Conservation (phyloP, 2,797 vertebrate species). For the Moxostoma hubbsi region DNA sequence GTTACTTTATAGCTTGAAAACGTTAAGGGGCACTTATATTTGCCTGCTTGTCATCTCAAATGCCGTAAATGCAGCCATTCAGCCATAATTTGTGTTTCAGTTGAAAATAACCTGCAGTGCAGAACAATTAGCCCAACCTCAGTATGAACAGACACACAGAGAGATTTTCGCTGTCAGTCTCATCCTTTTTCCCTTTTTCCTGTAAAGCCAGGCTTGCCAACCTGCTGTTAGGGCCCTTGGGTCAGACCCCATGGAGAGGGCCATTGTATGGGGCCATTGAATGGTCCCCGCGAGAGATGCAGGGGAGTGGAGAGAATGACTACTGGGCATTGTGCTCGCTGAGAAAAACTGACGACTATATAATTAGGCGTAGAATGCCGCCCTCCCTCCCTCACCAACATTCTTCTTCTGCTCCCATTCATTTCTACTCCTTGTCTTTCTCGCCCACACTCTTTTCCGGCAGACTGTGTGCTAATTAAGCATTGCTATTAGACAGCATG, state of each 20-base stretch:
- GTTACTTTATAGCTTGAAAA: neutral
- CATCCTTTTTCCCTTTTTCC: constrained; percentile 62
- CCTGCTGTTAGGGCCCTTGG: constrained; percentile 76
- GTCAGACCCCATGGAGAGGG: constrained; percentile 73
- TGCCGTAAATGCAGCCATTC: neutral
- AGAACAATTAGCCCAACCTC: neutral
- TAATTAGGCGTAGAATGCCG: constrained; percentile 78
- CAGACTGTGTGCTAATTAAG: constrained; percentile 85
- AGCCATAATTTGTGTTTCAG: constrained; percentile 3
- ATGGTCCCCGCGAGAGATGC: constrained; percentile 62
- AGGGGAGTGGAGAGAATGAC: constrained; percentile 65
- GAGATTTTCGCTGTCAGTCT: too few relatives aligned
- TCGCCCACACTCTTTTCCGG: constrained; percentile 65
- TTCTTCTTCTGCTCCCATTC: constrained; percentile 67
- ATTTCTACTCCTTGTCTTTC: constrained; percentile 64
- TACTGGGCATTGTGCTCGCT: constrained; percentile 71
- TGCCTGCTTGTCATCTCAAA: constrained; percentile 9
- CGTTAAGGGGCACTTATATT: neutral
- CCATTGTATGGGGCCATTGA: constrained; percentile 75
- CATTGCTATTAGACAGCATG: constrained; percentile 83
- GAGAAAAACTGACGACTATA: constrained; percentile 76
- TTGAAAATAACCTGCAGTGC: constrained; percentile 9
- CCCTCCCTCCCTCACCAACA: constrained; percentile 67
- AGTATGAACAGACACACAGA: neutral
- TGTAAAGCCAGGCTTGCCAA: constrained; percentile 70